Base-by-base conservation (phyloP, 2,888 invertebrate genomes). In the Dynastes maya region DNA sequence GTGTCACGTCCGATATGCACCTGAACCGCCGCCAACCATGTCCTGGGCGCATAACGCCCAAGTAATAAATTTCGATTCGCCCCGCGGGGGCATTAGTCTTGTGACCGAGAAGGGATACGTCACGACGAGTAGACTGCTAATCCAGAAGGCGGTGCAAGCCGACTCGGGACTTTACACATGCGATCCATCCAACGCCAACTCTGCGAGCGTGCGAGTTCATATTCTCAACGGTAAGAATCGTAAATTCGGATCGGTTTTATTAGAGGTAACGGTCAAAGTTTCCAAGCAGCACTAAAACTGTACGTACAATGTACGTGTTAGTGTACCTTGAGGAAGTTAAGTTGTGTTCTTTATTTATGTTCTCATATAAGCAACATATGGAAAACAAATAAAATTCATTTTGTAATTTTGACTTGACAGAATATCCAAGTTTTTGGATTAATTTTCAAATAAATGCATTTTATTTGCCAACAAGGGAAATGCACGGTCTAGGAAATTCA, bases 1-100 rank as follows among this genome's bases (percentile, higher is more conserved):
- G 64, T 96, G 96, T 88, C 92, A 95, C 85, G 95, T 96, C 78
- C 92, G 93, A 85, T 95, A 94, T 86, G 95, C 95, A 29, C 96
- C 96, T 71, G 96, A 96, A 86, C 95, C 96, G 67, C 96, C 96
- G 16, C 95, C 93, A 79, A 92, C 94, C 80, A 95, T 96, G 88
- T 91, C 93, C 83, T 96, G 96, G 96, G 94, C 95, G 83, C 96
- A 96, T 88, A 94, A 96, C 89, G 88, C 89, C 82, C 91, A 96
- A 93, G 93, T 94, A 86, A 96, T 96, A 91, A 96, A 96, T 91
- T 97, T 96, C 89, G 96, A 96, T 90, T 96, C 96, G 78, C 95
- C 95, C 51, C 92, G 96, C 74, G 96, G 96, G 64, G 96, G 96
- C 61, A 95, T 96, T 89, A 95, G 95, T 85, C 90, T 96, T 84